phyloP scores from a whole-genome alignment of 2,888 invertebrate species.

The Pterobdella sp. region DNA sequence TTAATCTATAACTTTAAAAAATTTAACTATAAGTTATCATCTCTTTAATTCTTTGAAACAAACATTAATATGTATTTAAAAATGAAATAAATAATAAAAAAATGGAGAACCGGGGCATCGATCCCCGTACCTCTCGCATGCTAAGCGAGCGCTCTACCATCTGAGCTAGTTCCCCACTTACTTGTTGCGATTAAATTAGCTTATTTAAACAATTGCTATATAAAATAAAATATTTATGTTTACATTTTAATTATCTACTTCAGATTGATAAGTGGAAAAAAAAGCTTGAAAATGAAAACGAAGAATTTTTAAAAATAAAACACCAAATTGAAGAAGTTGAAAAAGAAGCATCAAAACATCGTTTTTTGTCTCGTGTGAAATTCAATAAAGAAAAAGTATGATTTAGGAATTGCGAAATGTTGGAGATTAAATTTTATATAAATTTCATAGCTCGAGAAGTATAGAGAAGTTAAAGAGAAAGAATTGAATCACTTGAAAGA shows the following conservation, averaged over 20 bases:
- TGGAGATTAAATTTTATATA: neutral
- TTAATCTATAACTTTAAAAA: neutral
- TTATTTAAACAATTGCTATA: neutral
- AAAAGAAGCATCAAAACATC: conserved; percentile 40
- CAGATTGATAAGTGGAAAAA: neutral
- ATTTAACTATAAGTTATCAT: neutral
- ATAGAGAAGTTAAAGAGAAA: neutral
- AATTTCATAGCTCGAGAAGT: neutral
- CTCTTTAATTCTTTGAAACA: neutral
- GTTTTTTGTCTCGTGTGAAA: conserved; percentile 19
- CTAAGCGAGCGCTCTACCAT: conserved; percentile 33
- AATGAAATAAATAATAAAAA: no score
- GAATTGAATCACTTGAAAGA: neutral
- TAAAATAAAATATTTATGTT: conserved; percentile 17
- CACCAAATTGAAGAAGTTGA: conserved; percentile 38
- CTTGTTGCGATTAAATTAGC: neutral
- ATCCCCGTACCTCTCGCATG: conserved; percentile 33
- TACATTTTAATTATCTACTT: neutral
- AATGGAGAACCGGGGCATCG: conserved; percentile 32
- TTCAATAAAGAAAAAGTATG: conserved; percentile 8
- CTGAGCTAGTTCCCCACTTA: conserved; percentile 32
- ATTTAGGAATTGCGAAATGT: neutral
- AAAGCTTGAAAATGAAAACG: conserved; percentile 27
- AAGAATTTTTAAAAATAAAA: conserved; percentile 27
- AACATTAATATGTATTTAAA: no score